Evolutionary conservation across 2,797 vertebrate genomes (phyloP).

Genomic region (Muscicapa comitata): DNA sequence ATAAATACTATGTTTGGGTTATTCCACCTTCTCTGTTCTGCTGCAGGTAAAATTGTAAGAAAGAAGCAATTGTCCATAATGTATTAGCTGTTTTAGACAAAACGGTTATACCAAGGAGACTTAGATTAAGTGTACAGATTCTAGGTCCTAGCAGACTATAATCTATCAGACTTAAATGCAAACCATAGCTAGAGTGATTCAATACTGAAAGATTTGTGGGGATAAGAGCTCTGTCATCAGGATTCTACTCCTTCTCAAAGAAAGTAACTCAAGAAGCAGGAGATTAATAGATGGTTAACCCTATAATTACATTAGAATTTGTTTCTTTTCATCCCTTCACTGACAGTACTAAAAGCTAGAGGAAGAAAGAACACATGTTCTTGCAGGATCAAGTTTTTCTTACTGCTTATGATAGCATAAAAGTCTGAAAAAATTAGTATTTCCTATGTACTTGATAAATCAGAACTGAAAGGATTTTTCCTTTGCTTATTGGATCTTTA

Average conservation of each 20-base stretch:
- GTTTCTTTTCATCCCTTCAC: background rate
- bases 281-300: background rate
- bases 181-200: background rate
- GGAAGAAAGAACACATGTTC: background rate
- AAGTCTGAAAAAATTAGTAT: background rate
- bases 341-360: background rate
- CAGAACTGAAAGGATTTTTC: background rate
- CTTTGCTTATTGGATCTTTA: background rate
- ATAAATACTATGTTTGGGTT: background rate
- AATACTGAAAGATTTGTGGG: background rate
- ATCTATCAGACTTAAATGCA: background rate
- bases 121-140: background rate
- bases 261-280: background rate
- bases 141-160: background rate
- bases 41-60: background rate
- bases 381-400: background rate
- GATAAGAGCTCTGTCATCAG: background rate
- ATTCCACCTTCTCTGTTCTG: background rate
- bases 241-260: background rate
- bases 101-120: background rate
- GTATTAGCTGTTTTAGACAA: background rate
- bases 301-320: background rate
- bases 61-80: background rate
- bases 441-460: background rate
- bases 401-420: background rate